Evolutionary conservation across 2,888 invertebrate species (phyloP), one percentile per base, ranked within the genome.

Genomic region (Drosophila neonasuta): DNA sequence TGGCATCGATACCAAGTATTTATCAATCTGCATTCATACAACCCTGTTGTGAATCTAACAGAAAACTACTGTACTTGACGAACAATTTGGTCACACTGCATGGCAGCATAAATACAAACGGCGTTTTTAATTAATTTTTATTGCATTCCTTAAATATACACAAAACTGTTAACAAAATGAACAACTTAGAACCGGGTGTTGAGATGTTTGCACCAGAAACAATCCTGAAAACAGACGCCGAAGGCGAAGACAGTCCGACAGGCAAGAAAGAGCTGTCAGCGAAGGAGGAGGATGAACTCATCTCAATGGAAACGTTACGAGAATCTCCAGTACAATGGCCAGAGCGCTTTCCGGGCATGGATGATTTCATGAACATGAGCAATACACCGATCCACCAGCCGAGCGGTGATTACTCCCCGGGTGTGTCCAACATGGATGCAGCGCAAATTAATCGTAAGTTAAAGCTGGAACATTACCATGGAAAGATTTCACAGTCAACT

Each of bases 301-400:
- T 97, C 85, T 97, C 97, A 88, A 93, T 96, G 89, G 98, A 99
- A 92, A 97, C 96, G 90, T 92, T 99, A 80, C 93, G 98, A 82
- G 94, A 96, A 13, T 98, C 98, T 1, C 98, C 98, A 42, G 97
- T 98, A 89, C 91, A 98, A 86, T 99, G 98, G 98, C 98, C 98
- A 13, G 97, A 98, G 91, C 96, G 96, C 92, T 96, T 98, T 93
- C 97, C 97, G 89, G 97, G 97, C 75, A 95, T 97, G 69, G 95
- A 95, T 34, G 96, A 97, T 88, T 97, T 96, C 90, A 95, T 95
- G 49, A 94, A 94, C 55, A 92, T 94, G 89, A 95, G 94, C 88
- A 92, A 93, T 60, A 92, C 93, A 9, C 91, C 92, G 11, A 88
- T 90, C 64, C 88, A 88, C 46, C 84, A 88, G 9, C 88, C 94